Base-by-base conservation (phyloP, 2,888 invertebrate genomes). In the Scaptodrosophila latifasciaeformis region DNA sequence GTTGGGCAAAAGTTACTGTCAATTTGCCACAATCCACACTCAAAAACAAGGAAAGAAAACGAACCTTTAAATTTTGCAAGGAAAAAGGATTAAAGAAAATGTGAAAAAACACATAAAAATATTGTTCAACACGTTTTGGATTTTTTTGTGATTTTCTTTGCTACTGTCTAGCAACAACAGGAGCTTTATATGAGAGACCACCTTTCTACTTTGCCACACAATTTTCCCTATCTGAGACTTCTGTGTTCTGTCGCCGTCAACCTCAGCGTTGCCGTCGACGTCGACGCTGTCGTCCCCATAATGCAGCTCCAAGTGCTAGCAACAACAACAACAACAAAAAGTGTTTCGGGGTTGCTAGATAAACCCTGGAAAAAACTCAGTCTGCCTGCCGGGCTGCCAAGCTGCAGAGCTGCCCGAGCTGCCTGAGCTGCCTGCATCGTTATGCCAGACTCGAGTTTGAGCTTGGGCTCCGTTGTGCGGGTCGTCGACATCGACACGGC, bases 321-420 rank as follows among this genome's bases (percentile, higher is more conserved):
- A 34, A 34, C 34, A 34, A n/a, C n/a, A n/a, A n/a, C n/a, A n/a
- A n/a, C n/a, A n/a, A n/a, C n/a, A 46, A 30, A 19, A 29, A 17
- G 17, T 30, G 81, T 81, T 70, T 70, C 65, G 81, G 77, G 81
- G 79, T 60, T 76, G 81, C 71, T 81, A 66, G 75, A 65, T 78
- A 69, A 79, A 81, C 70, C 78, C 79, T 75, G 81, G 63, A 81
- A 80, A 74, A 68, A 71, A 81, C 15, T 37, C 37, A 37, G 37
- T 18, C 15, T 2, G 6, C 2, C 31, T 74, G 70, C 63, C 62
- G 62, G 66, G 67, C 54, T 47, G 68, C 53, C 59, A 54, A 46
- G 37, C 54, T 48, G 40, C 19, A 43, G 54, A 34, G 53, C 49
- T 40, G 30, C 31, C 34, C 45, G 18, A 31, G 45, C 49, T 48